Evolutionary conservation across 1,140 invertebrate species (phyloP).

Genomic region (Berghia stephanieae): DNA sequence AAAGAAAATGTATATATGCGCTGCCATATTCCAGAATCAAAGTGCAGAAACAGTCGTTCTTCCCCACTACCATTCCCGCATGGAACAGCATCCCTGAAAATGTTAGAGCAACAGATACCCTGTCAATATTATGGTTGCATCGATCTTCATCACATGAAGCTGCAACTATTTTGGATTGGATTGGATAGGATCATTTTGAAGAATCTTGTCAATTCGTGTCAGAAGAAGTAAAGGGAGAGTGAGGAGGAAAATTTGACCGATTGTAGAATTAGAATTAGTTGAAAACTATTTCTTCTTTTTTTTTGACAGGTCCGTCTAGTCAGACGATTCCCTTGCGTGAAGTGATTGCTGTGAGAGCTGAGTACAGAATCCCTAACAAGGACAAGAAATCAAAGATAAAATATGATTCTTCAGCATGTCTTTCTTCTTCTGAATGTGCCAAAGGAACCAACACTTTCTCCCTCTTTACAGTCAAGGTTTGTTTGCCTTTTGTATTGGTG

Average conservation of each 20-base stretch:
- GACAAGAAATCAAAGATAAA: neutral
- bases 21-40: no score
- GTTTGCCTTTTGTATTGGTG: no score
- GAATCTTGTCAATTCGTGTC: neutral
- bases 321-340: constrained; percentile 2
- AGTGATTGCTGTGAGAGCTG: constrained; percentile 24
- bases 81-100: no score
- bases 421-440: neutral
- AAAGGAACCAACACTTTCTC: constrained; percentile 18
- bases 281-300: neutral
- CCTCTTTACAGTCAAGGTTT: constrained; percentile 19
- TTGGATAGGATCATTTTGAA: neutral
- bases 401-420: neutral
- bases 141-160: no score
- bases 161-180: no score
- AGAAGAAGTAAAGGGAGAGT: neutral
- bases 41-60: no score
- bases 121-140: no score
- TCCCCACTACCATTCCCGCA: no score
- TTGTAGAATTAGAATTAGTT: neutral
- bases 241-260: neutral
- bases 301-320: neutral
- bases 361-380: neutral
- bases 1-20: no score
- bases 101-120: no score